phyloP scores from a whole-genome alignment of 2,113 vertebrate genomes.

The Heterotilapia buettikoferi region DNA sequence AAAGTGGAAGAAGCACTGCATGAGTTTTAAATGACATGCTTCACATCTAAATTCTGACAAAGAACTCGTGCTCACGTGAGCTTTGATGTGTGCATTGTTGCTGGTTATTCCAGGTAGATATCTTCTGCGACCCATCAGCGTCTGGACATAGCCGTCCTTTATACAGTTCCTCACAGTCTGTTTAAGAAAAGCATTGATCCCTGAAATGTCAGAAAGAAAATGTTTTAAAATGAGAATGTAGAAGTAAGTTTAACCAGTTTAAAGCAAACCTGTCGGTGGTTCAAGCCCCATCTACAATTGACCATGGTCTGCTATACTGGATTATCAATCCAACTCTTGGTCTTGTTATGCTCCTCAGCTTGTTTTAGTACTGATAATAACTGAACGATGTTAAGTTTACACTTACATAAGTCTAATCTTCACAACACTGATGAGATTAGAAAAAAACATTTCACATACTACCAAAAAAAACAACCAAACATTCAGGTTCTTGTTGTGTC shows the following conservation, averaged over 20 bases:
- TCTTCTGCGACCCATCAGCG: constrained; percentile 86
- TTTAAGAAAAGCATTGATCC: constrained; percentile 83
- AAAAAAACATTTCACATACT: neutral
- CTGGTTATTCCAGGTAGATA: constrained; percentile 90
- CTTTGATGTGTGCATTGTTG: constrained; percentile 79
- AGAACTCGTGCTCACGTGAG: constrained; percentile 75
- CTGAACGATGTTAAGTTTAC: neutral
- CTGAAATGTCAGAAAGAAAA: constrained; percentile 62
- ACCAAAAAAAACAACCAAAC: neutral
- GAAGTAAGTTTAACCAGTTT: neutral
- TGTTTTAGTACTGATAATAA: neutral
- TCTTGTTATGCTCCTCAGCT: neutral
- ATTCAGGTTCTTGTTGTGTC: neutral
- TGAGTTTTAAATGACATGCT: neutral
- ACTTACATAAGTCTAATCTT: neutral
- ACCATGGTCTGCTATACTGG: neutral
- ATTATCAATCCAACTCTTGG: neutral
- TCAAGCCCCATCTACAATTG: neutral
- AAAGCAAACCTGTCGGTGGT: neutral
- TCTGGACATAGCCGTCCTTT: constrained; percentile 88
- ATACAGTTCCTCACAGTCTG: constrained; percentile 85
- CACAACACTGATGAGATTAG: neutral
- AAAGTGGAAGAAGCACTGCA: neutral
- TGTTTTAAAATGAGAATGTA: neutral
- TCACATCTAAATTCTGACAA: neutral